Conservation (phyloP, 2,113 vertebrate species). For the Turnix velox region DNA sequence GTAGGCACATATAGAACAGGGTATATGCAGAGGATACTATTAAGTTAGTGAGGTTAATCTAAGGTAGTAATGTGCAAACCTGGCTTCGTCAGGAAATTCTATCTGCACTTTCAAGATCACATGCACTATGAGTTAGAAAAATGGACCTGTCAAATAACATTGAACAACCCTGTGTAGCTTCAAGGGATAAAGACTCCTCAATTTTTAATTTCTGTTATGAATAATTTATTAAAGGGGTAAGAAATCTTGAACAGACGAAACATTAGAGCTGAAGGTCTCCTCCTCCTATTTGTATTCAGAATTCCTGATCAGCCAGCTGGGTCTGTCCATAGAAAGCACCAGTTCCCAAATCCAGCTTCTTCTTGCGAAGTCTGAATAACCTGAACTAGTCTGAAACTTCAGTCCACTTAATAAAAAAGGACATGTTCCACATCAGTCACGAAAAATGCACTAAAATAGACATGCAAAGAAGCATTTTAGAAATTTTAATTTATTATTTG, state of each 20-base stretch:
- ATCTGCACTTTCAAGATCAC: neutral
- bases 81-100: neutral
- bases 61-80: neutral
- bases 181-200: neutral
- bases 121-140: neutral
- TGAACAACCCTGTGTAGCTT: neutral
- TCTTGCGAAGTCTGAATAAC: neutral
- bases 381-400: neutral
- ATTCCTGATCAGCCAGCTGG: neutral
- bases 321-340: neutral
- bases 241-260: slow-evolving; percentile 28
- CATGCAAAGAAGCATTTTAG: neutral
- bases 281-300: neutral
- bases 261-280: neutral
- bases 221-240: slow-evolving; percentile 22
- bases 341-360: neutral
- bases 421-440: neutral
- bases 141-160: slow-evolving; percentile 21
- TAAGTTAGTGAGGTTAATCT: neutral
- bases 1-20: neutral
- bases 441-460: neutral
- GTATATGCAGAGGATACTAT: neutral
- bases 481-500: neutral
- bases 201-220: slow-evolving; percentile 36
- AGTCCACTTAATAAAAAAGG: neutral